These are phyloP conservation scores for Nasonovia ribisnigri DNA, from an alignment of 2,888 invertebrate genomes.

Conservation along the genomic window DNA sequence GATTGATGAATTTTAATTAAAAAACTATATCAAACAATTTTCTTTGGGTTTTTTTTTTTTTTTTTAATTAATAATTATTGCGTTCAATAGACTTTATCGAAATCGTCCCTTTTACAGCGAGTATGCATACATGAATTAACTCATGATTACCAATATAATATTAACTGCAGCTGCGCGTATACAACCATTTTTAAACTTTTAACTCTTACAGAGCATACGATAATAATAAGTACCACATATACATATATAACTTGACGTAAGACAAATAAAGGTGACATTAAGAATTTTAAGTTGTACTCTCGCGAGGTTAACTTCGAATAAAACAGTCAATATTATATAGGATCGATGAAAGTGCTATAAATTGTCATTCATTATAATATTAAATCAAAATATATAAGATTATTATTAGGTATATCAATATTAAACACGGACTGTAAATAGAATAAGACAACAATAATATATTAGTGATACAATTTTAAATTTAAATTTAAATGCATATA, in stretches of 20 bases:
- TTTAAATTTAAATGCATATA: too few species aligned
- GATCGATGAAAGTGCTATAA: neutral
- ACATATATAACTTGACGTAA: neutral
- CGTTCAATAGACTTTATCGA: constrained; percentile 11
- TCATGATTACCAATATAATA: neutral
- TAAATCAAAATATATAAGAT: neutral
- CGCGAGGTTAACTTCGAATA: neutral
- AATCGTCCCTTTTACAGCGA: neutral
- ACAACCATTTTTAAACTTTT: too few species aligned
- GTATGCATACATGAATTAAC: neutral
- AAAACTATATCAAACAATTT: constrained; percentile 28
- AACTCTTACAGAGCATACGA: too few species aligned
- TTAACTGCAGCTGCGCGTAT: neutral
- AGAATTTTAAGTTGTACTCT: neutral
- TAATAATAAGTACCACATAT: too few species aligned
- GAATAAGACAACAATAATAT: neutral
- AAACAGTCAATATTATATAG: neutral
- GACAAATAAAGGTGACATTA: neutral
- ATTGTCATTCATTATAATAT: neutral
- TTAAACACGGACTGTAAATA: neutral
- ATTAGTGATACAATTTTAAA: neutral
- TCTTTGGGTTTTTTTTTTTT: constrained; percentile 1
- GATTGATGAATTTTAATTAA: constrained; percentile 61
- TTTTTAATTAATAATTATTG: constrained; percentile 34
- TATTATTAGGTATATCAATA: neutral